These are phyloP conservation scores for Gavia stellata DNA, from an alignment of 2,113 vertebrate species.

Conservation along the genomic window DNA sequence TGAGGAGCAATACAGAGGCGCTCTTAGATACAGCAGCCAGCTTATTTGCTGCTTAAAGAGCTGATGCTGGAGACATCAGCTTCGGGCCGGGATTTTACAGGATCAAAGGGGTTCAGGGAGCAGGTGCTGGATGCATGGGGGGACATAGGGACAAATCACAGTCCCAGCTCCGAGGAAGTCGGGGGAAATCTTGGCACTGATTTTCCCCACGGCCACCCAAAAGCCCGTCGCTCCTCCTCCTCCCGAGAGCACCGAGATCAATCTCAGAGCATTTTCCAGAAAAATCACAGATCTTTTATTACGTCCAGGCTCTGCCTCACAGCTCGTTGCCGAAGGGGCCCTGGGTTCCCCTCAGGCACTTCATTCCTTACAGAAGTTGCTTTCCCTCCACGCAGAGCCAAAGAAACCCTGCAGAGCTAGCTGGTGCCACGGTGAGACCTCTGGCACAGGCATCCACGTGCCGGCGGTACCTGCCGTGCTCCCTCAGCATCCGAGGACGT, in stretches of 20 bases:
- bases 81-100: background rate
- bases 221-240: background rate
- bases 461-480: accelerated
- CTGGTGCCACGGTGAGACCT: background rate
- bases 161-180: background rate
- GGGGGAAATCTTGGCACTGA: background rate
- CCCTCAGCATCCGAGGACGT: background rate
- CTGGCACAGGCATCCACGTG: accelerated
- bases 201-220: background rate
- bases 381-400: background rate
- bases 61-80: accelerated
- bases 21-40: background rate
- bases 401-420: background rate
- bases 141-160: background rate
- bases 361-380: background rate
- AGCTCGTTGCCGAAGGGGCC: background rate
- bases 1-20: background rate
- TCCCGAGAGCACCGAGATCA: accelerated
- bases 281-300: background rate
- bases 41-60: background rate
- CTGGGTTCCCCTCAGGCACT: background rate
- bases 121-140: background rate
- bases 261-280: background rate
- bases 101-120: background rate
- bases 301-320: background rate